Conservation (phyloP, 2,113 vertebrate genomes). For the Oncorhynchus keta region DNA sequence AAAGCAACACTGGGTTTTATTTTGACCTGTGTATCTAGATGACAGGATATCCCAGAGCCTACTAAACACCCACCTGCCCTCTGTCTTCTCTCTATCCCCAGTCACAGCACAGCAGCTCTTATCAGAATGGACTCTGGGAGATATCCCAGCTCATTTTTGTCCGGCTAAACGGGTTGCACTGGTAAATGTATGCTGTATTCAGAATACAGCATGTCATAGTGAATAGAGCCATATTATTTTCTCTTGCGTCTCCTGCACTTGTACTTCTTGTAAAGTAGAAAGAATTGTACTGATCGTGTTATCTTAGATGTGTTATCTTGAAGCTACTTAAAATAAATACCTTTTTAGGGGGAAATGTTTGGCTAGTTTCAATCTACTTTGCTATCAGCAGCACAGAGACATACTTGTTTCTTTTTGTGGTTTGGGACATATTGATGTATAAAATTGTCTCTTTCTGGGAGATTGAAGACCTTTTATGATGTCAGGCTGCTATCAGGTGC, state of each 20-base stretch:
- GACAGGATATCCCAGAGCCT: conserved; percentile 51
- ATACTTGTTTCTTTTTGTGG: conserved; percentile 28
- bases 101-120: conserved; percentile 38
- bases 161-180: conserved; percentile 53
- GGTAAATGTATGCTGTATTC: conserved; percentile 37
- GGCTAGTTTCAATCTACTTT: conserved; percentile 65
- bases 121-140: conserved; percentile 36
- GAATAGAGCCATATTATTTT: conserved; percentile 25
- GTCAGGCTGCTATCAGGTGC: conserved; percentile 51
- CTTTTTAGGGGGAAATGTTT: conserved; percentile 31
- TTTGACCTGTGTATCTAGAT: conserved; percentile 61
- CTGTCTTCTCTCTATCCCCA: conserved; percentile 25
- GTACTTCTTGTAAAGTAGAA: conserved; percentile 32
- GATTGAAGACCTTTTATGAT: conserved; percentile 55
- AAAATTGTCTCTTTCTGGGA: conserved; percentile 30
- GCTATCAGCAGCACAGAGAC: conserved; percentile 58
- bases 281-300: conserved; percentile 34
- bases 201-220: conserved; percentile 35
- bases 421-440: conserved; percentile 18
- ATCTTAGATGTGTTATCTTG: conserved; percentile 45
- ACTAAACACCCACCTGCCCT: conserved; percentile 40
- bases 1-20: conserved; percentile 2
- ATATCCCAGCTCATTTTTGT: conserved; percentile 35
- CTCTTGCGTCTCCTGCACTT: conserved; percentile 25
- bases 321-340: conserved; percentile 47